Evolutionary conservation across 2,113 vertebrate species (phyloP).

Genomic region (Oxyruncus cristatus): DNA sequence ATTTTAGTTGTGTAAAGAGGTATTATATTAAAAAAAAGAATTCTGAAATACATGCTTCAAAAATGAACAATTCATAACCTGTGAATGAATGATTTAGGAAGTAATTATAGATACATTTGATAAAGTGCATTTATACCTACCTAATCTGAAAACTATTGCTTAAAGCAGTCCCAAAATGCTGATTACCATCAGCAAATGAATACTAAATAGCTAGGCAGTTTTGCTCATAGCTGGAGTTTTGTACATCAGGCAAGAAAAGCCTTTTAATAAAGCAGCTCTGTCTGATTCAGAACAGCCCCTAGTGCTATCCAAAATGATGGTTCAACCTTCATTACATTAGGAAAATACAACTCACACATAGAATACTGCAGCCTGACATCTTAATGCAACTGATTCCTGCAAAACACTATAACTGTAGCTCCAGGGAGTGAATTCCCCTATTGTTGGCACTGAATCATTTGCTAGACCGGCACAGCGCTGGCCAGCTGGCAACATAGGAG

Average conservation of each 20-base stretch:
- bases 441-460: accelerated
- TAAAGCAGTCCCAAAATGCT: background rate
- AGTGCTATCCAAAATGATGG: background rate
- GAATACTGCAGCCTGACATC: background rate
- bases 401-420: background rate
- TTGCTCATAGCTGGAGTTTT: background rate
- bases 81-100: background rate
- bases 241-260: background rate
- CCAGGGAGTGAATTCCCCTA: background rate
- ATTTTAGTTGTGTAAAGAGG: background rate
- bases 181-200: background rate
- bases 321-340: background rate
- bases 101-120: background rate
- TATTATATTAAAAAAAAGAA: background rate
- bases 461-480: background rate
- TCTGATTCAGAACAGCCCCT: background rate
- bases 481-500: background rate
- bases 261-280: background rate
- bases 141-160: background rate
- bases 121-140: background rate
- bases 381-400: background rate
- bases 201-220: background rate
- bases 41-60: background rate
- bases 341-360: background rate
- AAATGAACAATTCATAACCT: background rate